Conservation (phyloP, 2,888 invertebrate species). For the Dichetophora obliterata region DNA sequence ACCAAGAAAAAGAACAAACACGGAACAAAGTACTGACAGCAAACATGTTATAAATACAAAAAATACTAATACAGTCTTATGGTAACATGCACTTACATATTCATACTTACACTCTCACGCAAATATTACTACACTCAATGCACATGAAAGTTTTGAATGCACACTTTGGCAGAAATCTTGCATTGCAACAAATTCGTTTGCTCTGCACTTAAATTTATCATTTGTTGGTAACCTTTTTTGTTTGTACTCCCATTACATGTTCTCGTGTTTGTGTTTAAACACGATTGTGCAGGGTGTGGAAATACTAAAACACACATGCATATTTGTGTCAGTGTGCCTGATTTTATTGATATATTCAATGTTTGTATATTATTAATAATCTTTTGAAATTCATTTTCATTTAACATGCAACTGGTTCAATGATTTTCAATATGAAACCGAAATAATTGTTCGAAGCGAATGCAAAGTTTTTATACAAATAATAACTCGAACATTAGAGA, state of each 20-base stretch:
- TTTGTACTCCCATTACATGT: neutral
- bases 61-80: neutral
- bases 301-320: neutral
- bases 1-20: neutral
- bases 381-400: slow-evolving; percentile 4
- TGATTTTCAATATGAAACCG: neutral
- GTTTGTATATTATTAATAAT: slow-evolving; percentile 14
- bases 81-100: neutral
- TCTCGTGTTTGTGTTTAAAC: neutral
- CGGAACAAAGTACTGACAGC: neutral
- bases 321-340: neutral
- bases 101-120: neutral
- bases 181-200: slow-evolving; percentile 1
- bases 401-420: neutral
- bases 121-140: neutral
- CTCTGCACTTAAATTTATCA: neutral
- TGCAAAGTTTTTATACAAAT: neutral
- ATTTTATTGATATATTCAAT: neutral
- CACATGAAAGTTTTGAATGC: neutral
- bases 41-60: neutral
- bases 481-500: too few species aligned
- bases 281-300: neutral
- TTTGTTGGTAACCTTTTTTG: neutral
- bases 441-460: neutral
- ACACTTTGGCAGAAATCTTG: slow-evolving; percentile 2